A percentile compares a stretch with the other conserved stretches of the same genome.
Conservation (phyloP, 2,113 vertebrate species). For the Lanius ludovicianus region DNA sequence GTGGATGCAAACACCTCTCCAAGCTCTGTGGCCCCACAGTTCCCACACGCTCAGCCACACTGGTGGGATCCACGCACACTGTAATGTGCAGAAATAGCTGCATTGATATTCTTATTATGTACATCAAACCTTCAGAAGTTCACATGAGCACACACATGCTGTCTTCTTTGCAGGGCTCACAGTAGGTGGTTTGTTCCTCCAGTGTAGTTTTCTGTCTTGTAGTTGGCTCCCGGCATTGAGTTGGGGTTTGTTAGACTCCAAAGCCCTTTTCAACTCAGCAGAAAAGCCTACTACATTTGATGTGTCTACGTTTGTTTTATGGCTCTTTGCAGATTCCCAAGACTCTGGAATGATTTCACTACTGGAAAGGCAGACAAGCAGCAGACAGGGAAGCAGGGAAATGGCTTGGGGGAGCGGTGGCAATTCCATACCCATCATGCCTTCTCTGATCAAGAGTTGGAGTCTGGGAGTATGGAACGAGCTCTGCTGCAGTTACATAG, state of each 20-base stretch:
- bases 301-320: slow-evolving; percentile 41
- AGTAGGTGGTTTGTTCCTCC: background rate
- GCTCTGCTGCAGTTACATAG: background rate
- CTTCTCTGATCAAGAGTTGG: background rate
- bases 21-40: background rate
- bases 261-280: slow-evolving; percentile 67
- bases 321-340: slow-evolving; percentile 65
- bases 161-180: background rate
- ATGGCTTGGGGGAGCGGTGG: background rate
- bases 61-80: background rate
- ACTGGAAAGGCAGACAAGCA: background rate
- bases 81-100: background rate
- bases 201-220: background rate
- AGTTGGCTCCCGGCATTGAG: slow-evolving; percentile 61
- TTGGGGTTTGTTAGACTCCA: slow-evolving; percentile 59
- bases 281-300: slow-evolving; percentile 7
- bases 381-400: background rate
- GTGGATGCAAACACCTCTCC: background rate
- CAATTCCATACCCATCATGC: background rate
- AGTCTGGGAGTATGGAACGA: background rate
- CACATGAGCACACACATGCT: background rate
- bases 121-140: background rate
- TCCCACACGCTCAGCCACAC: background rate
- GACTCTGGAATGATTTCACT: slow-evolving; percentile 44
- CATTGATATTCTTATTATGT: background rate